These are phyloP conservation scores for Ficedula albicollis DNA, from an alignment of 2,797 vertebrate genomes.

Conservation along the genomic window DNA sequence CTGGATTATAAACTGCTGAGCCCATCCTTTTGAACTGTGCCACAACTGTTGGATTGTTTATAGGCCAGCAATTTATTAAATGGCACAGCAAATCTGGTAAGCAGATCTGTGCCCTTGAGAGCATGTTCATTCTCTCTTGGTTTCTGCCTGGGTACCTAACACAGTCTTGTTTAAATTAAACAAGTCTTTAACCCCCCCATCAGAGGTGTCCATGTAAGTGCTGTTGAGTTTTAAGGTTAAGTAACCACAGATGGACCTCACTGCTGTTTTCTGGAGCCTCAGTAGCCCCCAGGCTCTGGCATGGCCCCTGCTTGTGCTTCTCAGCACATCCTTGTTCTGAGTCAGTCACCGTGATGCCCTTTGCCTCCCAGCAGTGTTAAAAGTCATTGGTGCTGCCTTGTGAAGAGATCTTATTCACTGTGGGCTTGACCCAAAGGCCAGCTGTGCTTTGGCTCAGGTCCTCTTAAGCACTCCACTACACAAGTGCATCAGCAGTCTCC, in stretches of 20 bases:
- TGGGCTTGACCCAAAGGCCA: constrained; percentile 26
- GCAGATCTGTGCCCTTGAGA: neutral
- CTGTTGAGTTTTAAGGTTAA: constrained; percentile 42
- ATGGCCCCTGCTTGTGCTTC: neutral
- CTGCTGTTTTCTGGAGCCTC: neutral
- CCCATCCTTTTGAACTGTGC: neutral
- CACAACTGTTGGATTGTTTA: neutral
- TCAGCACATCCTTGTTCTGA: neutral
- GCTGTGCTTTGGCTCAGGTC: neutral
- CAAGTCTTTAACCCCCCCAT: constrained; percentile 33
- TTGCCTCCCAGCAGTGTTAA: constrained; percentile 8
- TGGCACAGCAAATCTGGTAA: neutral
- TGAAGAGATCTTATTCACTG: neutral
- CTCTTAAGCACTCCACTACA: neutral
- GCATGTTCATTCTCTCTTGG: neutral
- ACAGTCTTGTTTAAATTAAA: constrained; percentile 1
- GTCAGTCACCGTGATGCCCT: neutral
- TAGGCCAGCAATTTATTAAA: neutral
- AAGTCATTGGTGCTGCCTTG: neutral
- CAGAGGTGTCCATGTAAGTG: neutral
- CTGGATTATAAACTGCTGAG: neutral
- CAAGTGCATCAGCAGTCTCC: neutral
- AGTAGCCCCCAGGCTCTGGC: neutral
- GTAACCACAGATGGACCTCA: neutral
- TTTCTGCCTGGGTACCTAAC: neutral